phyloP scores from a whole-genome alignment of 2,888 invertebrate genomes.

The Apomyelois bistriatella region DNA sequence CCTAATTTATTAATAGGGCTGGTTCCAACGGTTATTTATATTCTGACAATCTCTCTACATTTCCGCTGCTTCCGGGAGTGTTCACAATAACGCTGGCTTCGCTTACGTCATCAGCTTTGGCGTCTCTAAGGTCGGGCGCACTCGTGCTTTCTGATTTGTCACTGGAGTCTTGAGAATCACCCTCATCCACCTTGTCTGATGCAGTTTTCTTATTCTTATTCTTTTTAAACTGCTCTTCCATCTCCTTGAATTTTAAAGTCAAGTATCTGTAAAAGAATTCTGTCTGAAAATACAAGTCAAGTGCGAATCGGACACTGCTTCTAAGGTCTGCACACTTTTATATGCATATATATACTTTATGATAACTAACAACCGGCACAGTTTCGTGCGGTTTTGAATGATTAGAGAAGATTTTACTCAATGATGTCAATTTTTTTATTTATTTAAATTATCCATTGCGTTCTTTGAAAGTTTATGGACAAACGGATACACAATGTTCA shows the following conservation, averaged over 20 bases:
- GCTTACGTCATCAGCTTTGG: conserved; percentile 37
- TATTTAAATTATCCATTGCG: too few species aligned
- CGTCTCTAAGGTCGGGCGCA: conserved; percentile 26
- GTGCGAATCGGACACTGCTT: too few species aligned
- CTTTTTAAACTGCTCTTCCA: conserved; percentile 89
- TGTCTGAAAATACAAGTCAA: neutral
- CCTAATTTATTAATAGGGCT: too few species aligned
- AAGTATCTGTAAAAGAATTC: conserved; percentile 81
- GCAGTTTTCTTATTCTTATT: conserved; percentile 77
- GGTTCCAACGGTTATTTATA: conserved; percentile 11
- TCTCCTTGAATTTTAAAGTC: conserved; percentile 90
- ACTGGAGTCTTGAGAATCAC: conserved; percentile 31
- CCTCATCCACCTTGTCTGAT: conserved; percentile 37
- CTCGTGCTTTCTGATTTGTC: conserved; percentile 34
- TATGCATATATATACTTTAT: too few species aligned
- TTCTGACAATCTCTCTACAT: conserved; percentile 60
- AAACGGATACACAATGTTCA: too few species aligned
- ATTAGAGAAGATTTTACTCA: too few species aligned
- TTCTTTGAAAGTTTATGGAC: too few species aligned
- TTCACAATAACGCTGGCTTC: conserved; percentile 59
- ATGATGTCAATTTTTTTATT: too few species aligned
- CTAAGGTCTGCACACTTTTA: too few species aligned
- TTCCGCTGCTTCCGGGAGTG: conserved; percentile 62
- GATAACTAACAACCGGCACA: too few species aligned
- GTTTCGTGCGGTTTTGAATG: too few species aligned